Conservation (phyloP, 2,888 invertebrate genomes). For the Hypomecis punctinalis region DNA sequence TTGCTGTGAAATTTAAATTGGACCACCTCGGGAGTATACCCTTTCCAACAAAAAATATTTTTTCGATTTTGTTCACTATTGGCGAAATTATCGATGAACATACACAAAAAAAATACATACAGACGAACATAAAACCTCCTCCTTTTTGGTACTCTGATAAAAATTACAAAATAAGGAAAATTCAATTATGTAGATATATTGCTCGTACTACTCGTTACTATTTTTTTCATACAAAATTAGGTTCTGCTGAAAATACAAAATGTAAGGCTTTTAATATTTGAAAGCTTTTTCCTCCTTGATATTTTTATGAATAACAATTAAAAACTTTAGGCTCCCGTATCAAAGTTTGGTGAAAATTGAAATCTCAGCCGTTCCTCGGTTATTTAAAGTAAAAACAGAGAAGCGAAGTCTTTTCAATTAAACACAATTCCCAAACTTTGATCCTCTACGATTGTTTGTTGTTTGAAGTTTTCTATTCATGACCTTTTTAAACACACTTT, state of each 20-base stretch:
- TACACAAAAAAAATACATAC: too few relatives aligned
- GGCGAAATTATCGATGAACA: too few relatives aligned
- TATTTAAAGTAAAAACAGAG: constrained; percentile 45
- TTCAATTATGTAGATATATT: neutral
- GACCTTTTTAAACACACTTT: constrained; percentile 30
- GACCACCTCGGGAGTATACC: too few relatives aligned
- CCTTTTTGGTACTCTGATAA: too few relatives aligned
- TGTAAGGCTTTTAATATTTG: constrained; percentile 33
- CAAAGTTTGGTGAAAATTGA: constrained; percentile 45
- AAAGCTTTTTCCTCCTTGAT: constrained; percentile 39
- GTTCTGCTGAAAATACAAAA: constrained; percentile 26
- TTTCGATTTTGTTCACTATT: too few relatives aligned
- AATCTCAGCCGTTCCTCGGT: constrained; percentile 44
- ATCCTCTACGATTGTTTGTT: constrained; percentile 44
- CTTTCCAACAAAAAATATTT: too few relatives aligned
- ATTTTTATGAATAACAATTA: constrained; percentile 47
- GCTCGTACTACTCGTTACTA: neutral
- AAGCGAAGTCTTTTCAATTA: constrained; percentile 46
- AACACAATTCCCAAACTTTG: constrained; percentile 44
- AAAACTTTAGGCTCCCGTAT: constrained; percentile 45
- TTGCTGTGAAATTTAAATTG: too few relatives aligned
- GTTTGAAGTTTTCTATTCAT: constrained; percentile 37
- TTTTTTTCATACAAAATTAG: constrained; percentile 13
- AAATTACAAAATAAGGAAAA: neutral
- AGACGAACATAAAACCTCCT: too few relatives aligned